These are phyloP conservation scores for Pluvianellus socialis DNA, from an alignment of 2,113 vertebrate species.

Conservation along the genomic window DNA sequence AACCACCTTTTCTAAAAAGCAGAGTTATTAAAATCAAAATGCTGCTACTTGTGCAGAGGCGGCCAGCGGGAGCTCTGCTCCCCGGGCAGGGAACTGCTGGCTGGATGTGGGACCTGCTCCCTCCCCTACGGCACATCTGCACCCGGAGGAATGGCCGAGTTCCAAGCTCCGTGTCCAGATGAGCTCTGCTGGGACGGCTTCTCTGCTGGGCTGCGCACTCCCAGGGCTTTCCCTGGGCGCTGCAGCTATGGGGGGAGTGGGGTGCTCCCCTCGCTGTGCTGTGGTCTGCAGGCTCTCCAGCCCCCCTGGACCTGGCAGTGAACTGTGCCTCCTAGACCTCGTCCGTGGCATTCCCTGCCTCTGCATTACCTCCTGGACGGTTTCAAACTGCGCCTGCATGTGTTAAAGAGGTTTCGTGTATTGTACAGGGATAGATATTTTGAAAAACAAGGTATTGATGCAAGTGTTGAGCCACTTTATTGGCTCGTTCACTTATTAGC, in stretches of 20 bases:
- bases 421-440: not conserved
- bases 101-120: not conserved
- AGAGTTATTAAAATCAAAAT: rapidly evolving
- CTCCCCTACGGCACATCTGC: rapidly evolving
- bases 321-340: not conserved
- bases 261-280: no score
- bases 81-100: rapidly evolving
- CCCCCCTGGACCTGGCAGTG: rapidly evolving
- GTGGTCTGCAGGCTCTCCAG: no score
- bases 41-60: rapidly evolving
- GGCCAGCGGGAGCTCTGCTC: not conserved
- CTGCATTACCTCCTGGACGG: rapidly evolving
- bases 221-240: not conserved
- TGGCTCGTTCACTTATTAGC: constrained; percentile 16
- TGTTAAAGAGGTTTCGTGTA: not conserved
- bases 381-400: rapidly evolving
- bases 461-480: constrained; percentile 30
- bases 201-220: not conserved
- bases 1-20: not conserved
- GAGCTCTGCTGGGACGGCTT: rapidly evolving
- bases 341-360: rapidly evolving
- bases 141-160: rapidly evolving
- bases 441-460: constrained; percentile 51
- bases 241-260: rapidly evolving
- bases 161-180: rapidly evolving